Base-by-base conservation (phyloP, 2,888 invertebrate species). In the Eulithis testata region DNA sequence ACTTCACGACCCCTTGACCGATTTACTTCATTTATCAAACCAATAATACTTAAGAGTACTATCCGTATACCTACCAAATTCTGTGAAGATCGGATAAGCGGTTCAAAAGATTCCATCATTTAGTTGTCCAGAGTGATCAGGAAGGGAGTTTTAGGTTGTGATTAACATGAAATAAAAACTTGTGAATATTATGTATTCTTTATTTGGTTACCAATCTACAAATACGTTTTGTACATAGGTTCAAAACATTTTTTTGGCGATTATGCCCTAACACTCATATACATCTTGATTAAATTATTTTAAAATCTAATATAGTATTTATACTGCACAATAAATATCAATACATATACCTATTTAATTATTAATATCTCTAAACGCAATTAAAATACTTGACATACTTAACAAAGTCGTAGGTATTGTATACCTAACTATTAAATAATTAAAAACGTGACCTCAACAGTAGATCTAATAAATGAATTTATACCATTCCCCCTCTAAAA, bases 181-280 rank as follows among this genome's bases (percentile, higher is more conserved):
- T 14, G 40, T 9, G 3, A 14, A 40, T 11, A 58, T 65, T 63
- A 44, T 44, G 8, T n/a, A 58, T 58, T 80, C 40, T 88, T 87
- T 84, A 85, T 83, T 87, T 79, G 73, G 84, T 86, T 83, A 86
- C 84, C 85, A 85, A 85, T 85, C 90, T 90, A 91, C 89, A 89
- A 89, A 88, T 88, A 88, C 85, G 82, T 89, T 70, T 89, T 90
- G 90, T 89, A 90, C 87, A 90, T 75, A 74, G 83, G 81, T 85
- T 84, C 83, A 70, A 87, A 90, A 90, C 82, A 86, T 83, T 82
- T 78, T 78, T 81, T 82, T 21, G 87, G 86, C 86, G 75, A 81
- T 75, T 78, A 52, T 81, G 88, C 87, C 88, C 89, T 89, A 91
- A 90, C 88, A 89, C 82, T 84, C 84, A 90, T 84, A 84, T 82